Evolutionary conservation across 2,113 vertebrate genomes (phyloP).

Genomic region (Hippocampus comes): DNA sequence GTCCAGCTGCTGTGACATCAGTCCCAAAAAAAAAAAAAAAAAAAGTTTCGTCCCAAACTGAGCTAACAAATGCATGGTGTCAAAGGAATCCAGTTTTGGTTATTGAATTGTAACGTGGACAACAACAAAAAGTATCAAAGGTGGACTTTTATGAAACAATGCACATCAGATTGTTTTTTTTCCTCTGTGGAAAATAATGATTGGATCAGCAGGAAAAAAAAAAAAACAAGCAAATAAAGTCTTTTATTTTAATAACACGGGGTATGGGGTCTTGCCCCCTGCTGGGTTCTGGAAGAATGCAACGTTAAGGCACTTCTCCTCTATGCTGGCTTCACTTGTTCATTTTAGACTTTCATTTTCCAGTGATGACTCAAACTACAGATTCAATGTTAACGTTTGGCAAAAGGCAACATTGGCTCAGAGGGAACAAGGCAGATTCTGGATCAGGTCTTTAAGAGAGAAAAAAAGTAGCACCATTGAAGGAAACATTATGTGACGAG

Average conservation of each 20-base stretch:
- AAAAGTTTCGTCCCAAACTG: not conserved
- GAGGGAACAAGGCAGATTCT: not conserved
- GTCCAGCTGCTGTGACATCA: slow-evolving; percentile 67
- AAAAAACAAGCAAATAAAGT: not conserved
- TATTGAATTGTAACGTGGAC: not conserved
- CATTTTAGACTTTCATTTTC: no score
- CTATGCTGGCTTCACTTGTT: not conserved
- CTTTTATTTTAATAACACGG: not conserved
- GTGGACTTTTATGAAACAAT: not conserved
- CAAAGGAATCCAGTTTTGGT: not conserved
- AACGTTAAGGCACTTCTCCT: not conserved
- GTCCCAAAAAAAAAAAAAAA: not conserved
- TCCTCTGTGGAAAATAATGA: not conserved
- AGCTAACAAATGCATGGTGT: not conserved
- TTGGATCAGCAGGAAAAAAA: no score
- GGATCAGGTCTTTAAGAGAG: not conserved
- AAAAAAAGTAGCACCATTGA: not conserved
- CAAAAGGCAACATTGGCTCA: not conserved
- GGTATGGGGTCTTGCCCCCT: not conserved
- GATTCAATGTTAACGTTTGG: not conserved
- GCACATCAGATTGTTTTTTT: not conserved
- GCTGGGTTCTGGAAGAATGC: not conserved
- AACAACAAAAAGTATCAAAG: not conserved
- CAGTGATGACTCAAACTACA: not conserved
- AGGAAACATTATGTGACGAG: not conserved